Evolutionary conservation across 1,140 invertebrate genomes (phyloP), one percentile per base, ranked within the genome.

Genomic region (Zophobas morio): DNA sequence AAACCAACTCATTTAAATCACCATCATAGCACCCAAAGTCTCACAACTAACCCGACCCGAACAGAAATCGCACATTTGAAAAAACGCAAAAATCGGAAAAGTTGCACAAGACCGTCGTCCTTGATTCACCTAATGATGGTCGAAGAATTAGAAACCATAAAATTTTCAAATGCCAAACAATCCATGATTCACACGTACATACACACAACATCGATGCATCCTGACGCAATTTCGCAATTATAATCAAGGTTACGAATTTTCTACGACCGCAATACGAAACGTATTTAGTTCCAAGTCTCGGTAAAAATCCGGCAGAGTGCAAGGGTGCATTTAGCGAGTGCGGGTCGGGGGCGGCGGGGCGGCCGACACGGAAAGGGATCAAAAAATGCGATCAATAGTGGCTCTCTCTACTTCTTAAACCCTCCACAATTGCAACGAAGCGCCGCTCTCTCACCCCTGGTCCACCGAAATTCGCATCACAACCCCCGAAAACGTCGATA

Each of bases 371-470:
- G 80, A 84, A 84, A 84, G 85, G 85, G 84, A 86, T 85, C 85
- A 86, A 86, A 86, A 86, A 86, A 85, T 86, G 82, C 85, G 85
- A 86, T 86, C 85, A 86, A 86, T 86, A 86, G 83, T 82, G 83
- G 80, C 81, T 82, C 83, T 84, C 82, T 84, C 77, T 80, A 78
- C 84, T 86, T 84, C 85, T 86, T 86, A 86, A 84, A 86, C 84
- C 82, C 84, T 84, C 84, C 84, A 85, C 85, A 85, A 85, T 85
- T 84, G 84, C 83, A 84, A 82, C 81, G 84, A 84, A 82, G 84
- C 85, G 83, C 84, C 85, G 78, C 79, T 79, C 79, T 80, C 53
- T 70, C 75, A 75, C 80, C 79, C 56, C 74, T 40, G 37, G 39
- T 56, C 53, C 71, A 56, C 53, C 34, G 35, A 49, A 51, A 49